Percentiles rank a stretch among this genome's conserved stretches.
Evolutionary conservation across 2,113 vertebrate species (phyloP).

Genomic region (Oncorhynchus gorbuscha): DNA sequence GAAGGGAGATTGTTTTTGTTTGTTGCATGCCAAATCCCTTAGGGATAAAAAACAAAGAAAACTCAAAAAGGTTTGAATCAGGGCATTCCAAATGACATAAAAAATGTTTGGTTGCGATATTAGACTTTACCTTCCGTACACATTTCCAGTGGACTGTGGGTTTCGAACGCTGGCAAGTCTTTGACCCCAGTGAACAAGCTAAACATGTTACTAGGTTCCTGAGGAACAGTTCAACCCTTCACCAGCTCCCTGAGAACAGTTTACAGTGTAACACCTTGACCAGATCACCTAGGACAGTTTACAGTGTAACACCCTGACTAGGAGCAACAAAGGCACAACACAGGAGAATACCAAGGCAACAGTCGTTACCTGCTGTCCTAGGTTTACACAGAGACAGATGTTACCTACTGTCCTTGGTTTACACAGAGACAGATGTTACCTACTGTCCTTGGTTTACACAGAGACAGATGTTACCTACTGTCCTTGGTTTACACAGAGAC

Average conservation of each 20-base stretch:
- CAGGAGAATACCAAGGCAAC: constrained; percentile 3
- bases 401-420: too few relatives aligned
- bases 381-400: too few relatives aligned
- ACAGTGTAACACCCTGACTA: neutral
- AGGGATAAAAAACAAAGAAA: neutral
- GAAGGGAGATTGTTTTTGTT: neutral
- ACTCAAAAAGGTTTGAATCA: neutral
- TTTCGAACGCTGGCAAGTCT: constrained; percentile 14
- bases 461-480: too few relatives aligned
- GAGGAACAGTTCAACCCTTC: constrained; percentile 8
- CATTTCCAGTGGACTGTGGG: constrained; percentile 21
- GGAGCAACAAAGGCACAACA: neutral
- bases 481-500: too few relatives aligned
- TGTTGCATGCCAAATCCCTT: neutral
- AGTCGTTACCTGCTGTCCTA: constrained; percentile 2
- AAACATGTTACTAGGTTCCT: constrained; percentile 4
- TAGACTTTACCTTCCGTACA: constrained; percentile 46
- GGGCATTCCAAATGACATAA: neutral
- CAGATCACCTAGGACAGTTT: neutral
- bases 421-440: too few relatives aligned
- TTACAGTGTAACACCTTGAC: constrained; percentile 22
- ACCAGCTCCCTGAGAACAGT: neutral
- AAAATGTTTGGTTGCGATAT: constrained; percentile 4
- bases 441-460: too few relatives aligned
- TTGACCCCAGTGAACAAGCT: constrained; percentile 4